These are phyloP conservation scores for Bucco capensis DNA, from an alignment of 2,113 vertebrate genomes.

Conservation along the genomic window DNA sequence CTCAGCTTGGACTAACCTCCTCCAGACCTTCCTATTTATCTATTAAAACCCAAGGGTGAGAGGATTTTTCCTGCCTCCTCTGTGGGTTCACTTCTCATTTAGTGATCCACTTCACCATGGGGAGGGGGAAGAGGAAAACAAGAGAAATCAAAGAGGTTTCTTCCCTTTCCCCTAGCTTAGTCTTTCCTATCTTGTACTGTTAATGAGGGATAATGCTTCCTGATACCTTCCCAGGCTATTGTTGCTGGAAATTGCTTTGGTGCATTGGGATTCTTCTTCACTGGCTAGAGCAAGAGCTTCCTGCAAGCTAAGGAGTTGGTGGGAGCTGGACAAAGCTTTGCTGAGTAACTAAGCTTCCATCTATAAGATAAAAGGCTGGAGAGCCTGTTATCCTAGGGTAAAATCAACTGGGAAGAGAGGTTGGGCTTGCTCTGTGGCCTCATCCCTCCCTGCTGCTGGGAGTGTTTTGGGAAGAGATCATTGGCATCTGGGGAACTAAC, in stretches of 20 bases:
- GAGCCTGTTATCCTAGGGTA: neutral
- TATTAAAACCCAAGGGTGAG: neutral
- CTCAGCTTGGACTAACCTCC: neutral
- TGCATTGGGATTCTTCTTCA: neutral
- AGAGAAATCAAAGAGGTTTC: neutral
- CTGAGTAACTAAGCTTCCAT: neutral
- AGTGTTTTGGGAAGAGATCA: neutral
- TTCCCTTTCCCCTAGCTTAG: neutral
- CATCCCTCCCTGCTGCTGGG: neutral
- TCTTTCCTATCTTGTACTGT: neutral
- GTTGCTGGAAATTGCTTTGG: constrained; percentile 30
- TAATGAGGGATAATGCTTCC: constrained; percentile 6
- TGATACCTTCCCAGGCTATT: neutral
- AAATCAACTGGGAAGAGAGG: neutral
- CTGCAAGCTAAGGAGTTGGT: neutral
- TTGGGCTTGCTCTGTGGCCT: neutral
- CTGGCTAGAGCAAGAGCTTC: neutral
- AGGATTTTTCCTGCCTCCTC: neutral
- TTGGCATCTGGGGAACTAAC: neutral
- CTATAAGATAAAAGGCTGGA: neutral
- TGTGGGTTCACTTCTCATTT: neutral
- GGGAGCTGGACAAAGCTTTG: neutral
- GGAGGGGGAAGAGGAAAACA: too few relatives aligned
- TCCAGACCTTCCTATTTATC: neutral
- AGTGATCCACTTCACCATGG: neutral